Evolutionary conservation across 2,888 invertebrate genomes (phyloP).

Genomic region (Lepetodrilus schrolli): DNA sequence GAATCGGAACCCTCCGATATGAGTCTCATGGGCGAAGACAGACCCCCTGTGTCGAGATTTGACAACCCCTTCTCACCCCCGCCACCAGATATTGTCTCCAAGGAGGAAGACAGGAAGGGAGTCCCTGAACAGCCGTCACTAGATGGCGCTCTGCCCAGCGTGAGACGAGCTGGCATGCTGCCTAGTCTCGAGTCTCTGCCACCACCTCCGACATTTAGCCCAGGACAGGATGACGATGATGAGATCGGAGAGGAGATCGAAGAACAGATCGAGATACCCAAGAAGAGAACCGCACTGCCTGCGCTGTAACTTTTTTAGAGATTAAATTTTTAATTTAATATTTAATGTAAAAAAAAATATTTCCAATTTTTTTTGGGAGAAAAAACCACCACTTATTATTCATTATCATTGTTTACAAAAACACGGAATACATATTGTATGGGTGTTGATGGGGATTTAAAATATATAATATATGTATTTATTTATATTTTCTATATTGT

Average conservation of each 20-base stretch:
- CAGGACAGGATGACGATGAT: constrained; percentile 35
- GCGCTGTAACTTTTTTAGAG: background rate
- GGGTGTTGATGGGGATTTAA: too few species aligned
- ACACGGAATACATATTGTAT: too few species aligned
- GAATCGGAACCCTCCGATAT: background rate
- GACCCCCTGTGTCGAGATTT: background rate
- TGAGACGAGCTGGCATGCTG: constrained; percentile 19
- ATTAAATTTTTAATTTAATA: too few species aligned
- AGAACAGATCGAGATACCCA: constrained; percentile 30
- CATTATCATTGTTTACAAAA: too few species aligned
- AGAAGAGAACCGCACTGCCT: background rate
- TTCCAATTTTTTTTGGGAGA: too few species aligned
- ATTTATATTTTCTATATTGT: too few species aligned
- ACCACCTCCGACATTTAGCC: constrained; percentile 33
- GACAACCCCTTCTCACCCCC: constrained; percentile 10
- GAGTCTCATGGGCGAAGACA: constrained; percentile 7
- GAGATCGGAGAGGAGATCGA: constrained; percentile 25
- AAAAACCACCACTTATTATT: too few species aligned
- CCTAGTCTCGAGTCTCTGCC: constrained; percentile 35
- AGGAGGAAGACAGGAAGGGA: background rate
- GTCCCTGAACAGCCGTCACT: background rate
- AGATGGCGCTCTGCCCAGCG: constrained; percentile 28
- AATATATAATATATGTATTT: too few species aligned
- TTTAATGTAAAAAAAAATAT: too few species aligned
- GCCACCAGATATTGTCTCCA: background rate